These are phyloP conservation scores for Macroglossus sobrinus DNA, from an alignment of 2,113 vertebrate genomes.

Conservation along the genomic window DNA sequence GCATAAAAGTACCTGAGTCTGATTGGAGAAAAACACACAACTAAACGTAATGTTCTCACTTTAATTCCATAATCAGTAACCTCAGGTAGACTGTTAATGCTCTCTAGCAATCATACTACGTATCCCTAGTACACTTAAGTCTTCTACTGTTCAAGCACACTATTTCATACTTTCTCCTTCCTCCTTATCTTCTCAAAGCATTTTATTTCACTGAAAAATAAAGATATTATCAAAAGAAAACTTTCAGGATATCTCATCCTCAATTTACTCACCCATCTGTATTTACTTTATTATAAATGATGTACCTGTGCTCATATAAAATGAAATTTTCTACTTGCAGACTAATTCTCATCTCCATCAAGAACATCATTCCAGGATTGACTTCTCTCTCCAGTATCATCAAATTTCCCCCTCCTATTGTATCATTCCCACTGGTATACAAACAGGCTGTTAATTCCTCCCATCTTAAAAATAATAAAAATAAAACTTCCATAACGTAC, in stretches of 20 bases:
- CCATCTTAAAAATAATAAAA: conserved; percentile 2
- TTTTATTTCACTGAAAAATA: not conserved
- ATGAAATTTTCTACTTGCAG: not conserved
- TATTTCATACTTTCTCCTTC: not conserved
- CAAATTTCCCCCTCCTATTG: not conserved
- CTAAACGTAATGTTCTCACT: not conserved
- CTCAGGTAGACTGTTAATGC: not conserved
- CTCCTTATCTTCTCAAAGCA: not conserved
- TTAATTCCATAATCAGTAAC: conserved; percentile 6
- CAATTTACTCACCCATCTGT: not conserved
- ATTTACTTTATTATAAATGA: not conserved
- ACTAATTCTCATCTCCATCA: not conserved
- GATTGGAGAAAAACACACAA: not conserved
- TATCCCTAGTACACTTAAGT: not conserved
- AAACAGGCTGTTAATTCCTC: not conserved
- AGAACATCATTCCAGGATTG: not conserved
- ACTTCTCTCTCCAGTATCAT: not conserved
- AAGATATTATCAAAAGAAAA: not conserved
- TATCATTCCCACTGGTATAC: not conserved
- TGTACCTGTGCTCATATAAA: not conserved
- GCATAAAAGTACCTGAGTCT: not conserved
- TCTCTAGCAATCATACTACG: not conserved
- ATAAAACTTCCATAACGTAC: not conserved
- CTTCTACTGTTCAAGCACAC: not conserved
- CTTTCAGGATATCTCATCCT: not conserved